A percentile compares a stretch with the other conserved stretches of the same genome.
phyloP scores from a whole-genome alignment of 2,888 invertebrate genomes.

The Epiblema foenella region DNA sequence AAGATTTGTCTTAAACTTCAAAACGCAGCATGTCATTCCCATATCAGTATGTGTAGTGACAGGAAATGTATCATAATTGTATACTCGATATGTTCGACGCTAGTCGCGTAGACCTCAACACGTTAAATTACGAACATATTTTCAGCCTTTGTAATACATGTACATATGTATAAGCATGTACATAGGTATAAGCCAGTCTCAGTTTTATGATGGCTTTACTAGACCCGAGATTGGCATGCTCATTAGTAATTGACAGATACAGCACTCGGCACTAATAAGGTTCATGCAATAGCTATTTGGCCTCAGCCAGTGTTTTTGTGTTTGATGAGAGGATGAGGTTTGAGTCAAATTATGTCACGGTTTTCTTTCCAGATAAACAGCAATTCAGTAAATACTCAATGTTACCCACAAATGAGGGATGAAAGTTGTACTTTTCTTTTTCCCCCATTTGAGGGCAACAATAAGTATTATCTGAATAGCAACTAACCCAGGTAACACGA shows the following conservation, averaged over 20 bases:
- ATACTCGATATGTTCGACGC: background rate
- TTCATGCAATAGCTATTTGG: constrained; percentile 27
- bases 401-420: too few relatives aligned
- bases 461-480: too few relatives aligned
- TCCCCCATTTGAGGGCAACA: too few relatives aligned
- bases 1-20: too few relatives aligned
- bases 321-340: constrained; percentile 52
- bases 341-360: constrained; percentile 33
- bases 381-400: too few relatives aligned
- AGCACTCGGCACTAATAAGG: constrained; percentile 62
- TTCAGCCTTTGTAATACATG: constrained; percentile 6
- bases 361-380: background rate
- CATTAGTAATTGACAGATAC: constrained; percentile 75
- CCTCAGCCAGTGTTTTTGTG: constrained; percentile 8
- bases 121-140: background rate
- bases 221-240: constrained; percentile 66
- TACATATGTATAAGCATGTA: background rate
- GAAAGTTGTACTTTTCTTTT: too few relatives aligned
- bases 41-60: too few relatives aligned
- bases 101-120: background rate
- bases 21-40: too few relatives aligned
- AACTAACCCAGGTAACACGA: too few relatives aligned
- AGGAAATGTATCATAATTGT: too few relatives aligned
- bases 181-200: constrained; percentile 10
- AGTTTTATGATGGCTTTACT: constrained; percentile 59